A percentile compares a stretch with the other conserved stretches of the same genome.
These are phyloP conservation scores for Peromyscus polionotus DNA, from an alignment of 2,113 vertebrate genomes.

Conservation along the genomic window DNA sequence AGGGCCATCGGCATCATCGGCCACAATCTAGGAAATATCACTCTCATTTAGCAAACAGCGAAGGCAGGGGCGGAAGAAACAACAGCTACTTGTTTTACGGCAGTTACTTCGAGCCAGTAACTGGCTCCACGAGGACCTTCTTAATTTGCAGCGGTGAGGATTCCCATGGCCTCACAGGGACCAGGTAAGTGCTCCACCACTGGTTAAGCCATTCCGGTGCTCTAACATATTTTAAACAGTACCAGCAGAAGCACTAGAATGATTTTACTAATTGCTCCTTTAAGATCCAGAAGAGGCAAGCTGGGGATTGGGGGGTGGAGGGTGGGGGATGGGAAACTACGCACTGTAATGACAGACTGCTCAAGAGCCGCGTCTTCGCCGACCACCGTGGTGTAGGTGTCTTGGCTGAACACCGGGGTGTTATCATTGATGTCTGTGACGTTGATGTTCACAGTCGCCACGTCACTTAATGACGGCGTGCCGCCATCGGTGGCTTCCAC, in stretches of 20 bases:
- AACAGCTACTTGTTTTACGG: slow-evolving; percentile 8
- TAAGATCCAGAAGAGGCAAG: slow-evolving; percentile 4
- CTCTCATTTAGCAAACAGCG: slow-evolving; percentile 55
- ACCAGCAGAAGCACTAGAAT: not conserved
- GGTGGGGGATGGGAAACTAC: slow-evolving; percentile 45
- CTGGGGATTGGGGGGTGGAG: too few relatives aligned
- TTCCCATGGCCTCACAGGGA: too few relatives aligned
- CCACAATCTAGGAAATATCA: slow-evolving; percentile 90
- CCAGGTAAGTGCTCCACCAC: not conserved
- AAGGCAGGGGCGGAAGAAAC: not conserved
- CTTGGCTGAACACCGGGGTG: slow-evolving; percentile 94
- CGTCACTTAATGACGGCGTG: slow-evolving; percentile 94
- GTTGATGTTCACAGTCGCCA: slow-evolving; percentile 96
- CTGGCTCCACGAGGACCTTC: not conserved
- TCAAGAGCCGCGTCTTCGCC: slow-evolving; percentile 94
- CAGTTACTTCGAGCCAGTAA: slow-evolving; percentile 43
- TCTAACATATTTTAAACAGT: slow-evolving; percentile 56
- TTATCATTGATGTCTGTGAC: slow-evolving; percentile 98
- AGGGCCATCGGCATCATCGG: slow-evolving; percentile 96
- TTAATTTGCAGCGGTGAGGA: not conserved
- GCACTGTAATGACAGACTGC: slow-evolving; percentile 91
- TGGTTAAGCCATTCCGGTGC: not conserved
- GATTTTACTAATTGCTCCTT: not conserved
- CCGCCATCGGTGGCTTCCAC: slow-evolving; percentile 97
- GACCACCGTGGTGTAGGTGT: slow-evolving; percentile 94